Evolutionary conservation across 2,888 invertebrate genomes (phyloP), one percentile per base, ranked within the genome.

Genomic region (Cheiracanthium punctorium): DNA sequence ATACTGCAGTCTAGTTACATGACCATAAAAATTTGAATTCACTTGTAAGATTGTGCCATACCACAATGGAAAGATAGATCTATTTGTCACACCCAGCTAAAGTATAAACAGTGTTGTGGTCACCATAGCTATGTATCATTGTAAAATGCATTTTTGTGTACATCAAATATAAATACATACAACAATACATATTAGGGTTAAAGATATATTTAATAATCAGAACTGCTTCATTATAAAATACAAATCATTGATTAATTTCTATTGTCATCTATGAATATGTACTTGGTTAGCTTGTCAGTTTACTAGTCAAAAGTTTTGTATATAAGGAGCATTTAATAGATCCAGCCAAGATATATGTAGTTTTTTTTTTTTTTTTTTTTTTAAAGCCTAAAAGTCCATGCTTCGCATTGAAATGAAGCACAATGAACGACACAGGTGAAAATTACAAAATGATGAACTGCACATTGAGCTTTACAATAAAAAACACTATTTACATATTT

Each of bases 361-460:
- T n/a, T n/a, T n/a, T n/a, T n/a, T n/a, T n/a, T n/a, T n/a, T n/a
- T n/a, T n/a, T n/a, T n/a, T n/a, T n/a, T 67, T 10, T 33, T 33
- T 33, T 69, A n/a, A 33, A 33, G 65, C 65, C 69, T 33, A 32
- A 69, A 24, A 32, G 32, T n/a, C 69, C 33, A n/a, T 69, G 33
- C 37, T 32, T 69, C 69, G 33, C 8, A 12, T 37, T 17, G n/a
- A n/a, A 69, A 12, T n/a, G 37, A 69, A 37, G 32, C 33, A 33
- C 10, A 37, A 69, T 69, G 69, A 69, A 33, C 33, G 69, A 69
- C 69, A 33, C 33, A 69, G 32, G 69, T 69, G 69, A 69, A 69
- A 69, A 69, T 69, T 69, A 69, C 69, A 69, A 69, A 69, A 69
- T 69, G 69, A 69, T 69, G 69, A 69, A 69, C 29, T 67, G 48